These are phyloP conservation scores for Atopsyche davidsoni DNA, from an alignment of 1,140 invertebrate genomes.

Conservation along the genomic window DNA sequence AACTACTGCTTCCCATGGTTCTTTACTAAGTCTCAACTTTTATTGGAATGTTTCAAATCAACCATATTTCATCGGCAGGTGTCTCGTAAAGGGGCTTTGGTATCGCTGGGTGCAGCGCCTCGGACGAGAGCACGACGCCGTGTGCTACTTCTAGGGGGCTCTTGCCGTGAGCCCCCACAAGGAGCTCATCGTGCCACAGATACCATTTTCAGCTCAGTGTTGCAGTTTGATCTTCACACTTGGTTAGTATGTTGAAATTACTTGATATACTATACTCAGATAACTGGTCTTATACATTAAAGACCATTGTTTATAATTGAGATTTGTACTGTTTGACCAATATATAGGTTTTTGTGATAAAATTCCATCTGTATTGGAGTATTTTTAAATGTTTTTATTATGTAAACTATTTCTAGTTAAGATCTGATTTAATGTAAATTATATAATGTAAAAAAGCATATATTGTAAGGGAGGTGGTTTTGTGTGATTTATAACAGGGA, in stretches of 20 bases:
- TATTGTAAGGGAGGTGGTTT: too few species aligned
- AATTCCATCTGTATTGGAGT: too few species aligned
- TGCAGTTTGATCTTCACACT: conserved; percentile 74
- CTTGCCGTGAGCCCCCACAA: conserved; percentile 69
- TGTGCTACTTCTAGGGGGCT: conserved; percentile 87
- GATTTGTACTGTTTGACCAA: too few species aligned
- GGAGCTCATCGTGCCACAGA: conserved; percentile 55
- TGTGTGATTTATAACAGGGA: too few species aligned
- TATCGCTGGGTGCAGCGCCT: conserved; percentile 68
- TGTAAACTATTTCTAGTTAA: not conserved
- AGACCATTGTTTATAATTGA: too few species aligned
- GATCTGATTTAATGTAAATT: too few species aligned
- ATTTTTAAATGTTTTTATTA: conserved; percentile 3
- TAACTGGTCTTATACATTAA: too few species aligned
- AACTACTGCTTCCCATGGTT: not conserved
- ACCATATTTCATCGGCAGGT: conserved; percentile 13
- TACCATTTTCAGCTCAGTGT: conserved; percentile 70
- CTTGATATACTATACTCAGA: too few species aligned
- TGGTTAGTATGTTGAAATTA: conserved; percentile 55
- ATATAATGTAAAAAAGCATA: too few species aligned
- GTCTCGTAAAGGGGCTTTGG: conserved; percentile 68
- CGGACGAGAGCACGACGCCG: conserved; percentile 78
- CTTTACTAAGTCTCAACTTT: not conserved
- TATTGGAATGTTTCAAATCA: not conserved
- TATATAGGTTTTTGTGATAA: too few species aligned